These are phyloP conservation scores for Syndactyla subalaris DNA, from an alignment of 2,797 vertebrate species.

Conservation along the genomic window DNA sequence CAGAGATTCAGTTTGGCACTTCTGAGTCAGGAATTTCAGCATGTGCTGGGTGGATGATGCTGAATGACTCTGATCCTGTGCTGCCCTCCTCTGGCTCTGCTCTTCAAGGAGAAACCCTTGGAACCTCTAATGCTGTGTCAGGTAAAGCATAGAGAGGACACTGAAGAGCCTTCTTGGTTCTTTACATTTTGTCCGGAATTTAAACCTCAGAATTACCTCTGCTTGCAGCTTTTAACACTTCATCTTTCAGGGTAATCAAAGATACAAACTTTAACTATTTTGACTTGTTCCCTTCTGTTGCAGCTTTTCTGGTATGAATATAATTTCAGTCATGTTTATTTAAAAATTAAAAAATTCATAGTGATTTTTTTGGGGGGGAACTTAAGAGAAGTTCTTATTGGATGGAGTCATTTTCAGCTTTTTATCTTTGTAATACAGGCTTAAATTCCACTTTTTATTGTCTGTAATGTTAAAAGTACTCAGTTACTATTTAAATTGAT, in stretches of 20 bases:
- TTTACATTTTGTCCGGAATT: neutral
- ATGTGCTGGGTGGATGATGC: constrained; percentile 53
- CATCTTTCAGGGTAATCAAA: neutral
- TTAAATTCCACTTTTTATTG: neutral
- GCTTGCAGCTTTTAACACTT: neutral
- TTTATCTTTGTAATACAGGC: neutral
- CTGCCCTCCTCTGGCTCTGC: constrained; percentile 48
- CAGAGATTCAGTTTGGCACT: neutral
- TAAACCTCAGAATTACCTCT: neutral
- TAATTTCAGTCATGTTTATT: neutral
- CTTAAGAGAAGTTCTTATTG: neutral
- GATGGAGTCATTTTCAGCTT: neutral
- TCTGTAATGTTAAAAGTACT: neutral
- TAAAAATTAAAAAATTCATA: neutral
- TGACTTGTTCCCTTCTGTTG: neutral
- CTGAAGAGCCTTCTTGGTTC: neutral
- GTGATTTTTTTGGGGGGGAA: rapidly evolving
- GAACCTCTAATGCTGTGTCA: constrained; percentile 38
- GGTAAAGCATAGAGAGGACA: constrained; percentile 63
- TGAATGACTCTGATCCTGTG: constrained; percentile 57
- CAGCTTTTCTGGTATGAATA: neutral
- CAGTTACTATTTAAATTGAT: neutral
- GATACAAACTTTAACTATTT: neutral
- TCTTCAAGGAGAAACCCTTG: constrained; percentile 20
- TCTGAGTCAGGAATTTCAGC: constrained; percentile 5